These are phyloP conservation scores for Tupiocoris notatus DNA, from an alignment of 2,888 invertebrate species.

Conservation along the genomic window DNA sequence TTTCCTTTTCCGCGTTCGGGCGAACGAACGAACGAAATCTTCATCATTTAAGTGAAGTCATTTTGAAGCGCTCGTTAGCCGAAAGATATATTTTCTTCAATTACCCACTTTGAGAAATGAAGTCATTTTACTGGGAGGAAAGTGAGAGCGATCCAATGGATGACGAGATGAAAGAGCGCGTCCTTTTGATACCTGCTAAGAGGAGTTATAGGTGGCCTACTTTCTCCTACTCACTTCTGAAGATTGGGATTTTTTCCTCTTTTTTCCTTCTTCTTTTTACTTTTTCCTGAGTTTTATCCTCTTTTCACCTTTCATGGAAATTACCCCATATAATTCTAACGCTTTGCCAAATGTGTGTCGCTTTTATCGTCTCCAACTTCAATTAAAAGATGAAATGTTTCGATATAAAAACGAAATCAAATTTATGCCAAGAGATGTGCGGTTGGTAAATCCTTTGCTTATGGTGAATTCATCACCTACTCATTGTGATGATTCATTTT, in stretches of 20 bases:
- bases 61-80: constrained; percentile 16
- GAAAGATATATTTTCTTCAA: constrained; percentile 26
- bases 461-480: too few relatives aligned
- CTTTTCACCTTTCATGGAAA: constrained; percentile 17
- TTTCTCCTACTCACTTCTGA: constrained; percentile 6
- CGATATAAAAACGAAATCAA: too few relatives aligned
- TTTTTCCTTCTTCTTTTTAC: not conserved
- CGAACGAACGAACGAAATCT: not conserved
- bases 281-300: not conserved
- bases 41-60: constrained; percentile 1
- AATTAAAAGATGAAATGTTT: not conserved
- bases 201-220: constrained; percentile 30
- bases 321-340: constrained; percentile 12
- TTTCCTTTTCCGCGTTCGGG: not conserved
- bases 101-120: constrained; percentile 29
- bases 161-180: constrained; percentile 19
- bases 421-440: too few relatives aligned
- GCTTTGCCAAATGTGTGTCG: constrained; percentile 4
- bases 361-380: not conserved
- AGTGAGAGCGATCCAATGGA: constrained; percentile 6
- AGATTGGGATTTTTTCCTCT: constrained; percentile 22
- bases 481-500: too few relatives aligned
- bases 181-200: constrained; percentile 30
- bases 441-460: too few relatives aligned
- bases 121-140: constrained; percentile 10